Percentiles rank a stretch among this genome's conserved stretches.
These are phyloP conservation scores for Sycophila sp. DNA, from an alignment of 1,140 invertebrate genomes.

Conservation along the genomic window DNA sequence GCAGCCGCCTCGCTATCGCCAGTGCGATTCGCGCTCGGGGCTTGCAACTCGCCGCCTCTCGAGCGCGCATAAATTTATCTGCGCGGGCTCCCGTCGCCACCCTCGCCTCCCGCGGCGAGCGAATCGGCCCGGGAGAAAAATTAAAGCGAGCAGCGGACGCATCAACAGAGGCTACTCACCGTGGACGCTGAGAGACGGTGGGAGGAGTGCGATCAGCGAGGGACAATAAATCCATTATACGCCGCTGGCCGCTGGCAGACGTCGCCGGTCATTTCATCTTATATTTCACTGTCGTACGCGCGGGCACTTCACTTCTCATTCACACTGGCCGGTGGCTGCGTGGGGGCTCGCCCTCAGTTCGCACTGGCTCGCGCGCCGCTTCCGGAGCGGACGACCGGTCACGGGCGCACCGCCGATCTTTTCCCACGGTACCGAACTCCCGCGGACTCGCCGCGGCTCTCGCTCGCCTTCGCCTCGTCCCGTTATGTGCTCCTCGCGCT, in stretches of 20 bases:
- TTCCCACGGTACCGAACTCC: not conserved
- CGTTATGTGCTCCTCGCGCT: not conserved
- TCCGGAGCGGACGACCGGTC: not conserved
- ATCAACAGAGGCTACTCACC: no score
- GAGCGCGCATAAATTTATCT: no score
- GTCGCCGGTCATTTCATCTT: not conserved
- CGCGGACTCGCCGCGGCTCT: not conserved
- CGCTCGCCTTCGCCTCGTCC: not conserved
- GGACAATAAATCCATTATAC: conserved; percentile 9
- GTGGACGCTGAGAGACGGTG: no score
- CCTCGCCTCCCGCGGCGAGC: no score
- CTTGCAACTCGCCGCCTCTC: no score
- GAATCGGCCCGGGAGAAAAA: no score
- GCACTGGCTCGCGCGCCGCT: no score
- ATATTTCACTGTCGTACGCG: not conserved
- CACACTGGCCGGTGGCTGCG: not conserved
- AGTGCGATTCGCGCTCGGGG: no score
- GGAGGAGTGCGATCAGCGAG: not conserved
- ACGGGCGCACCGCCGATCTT: not conserved
- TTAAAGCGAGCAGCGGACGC: no score
- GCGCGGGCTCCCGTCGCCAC: no score
- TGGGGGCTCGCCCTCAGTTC: no score
- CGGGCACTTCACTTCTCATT: not conserved
- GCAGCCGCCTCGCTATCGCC: no score
- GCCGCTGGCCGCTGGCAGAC: not conserved